These are phyloP conservation scores for Sapayoa aenigma DNA, from an alignment of 2,113 vertebrate species.

Conservation along the genomic window DNA sequence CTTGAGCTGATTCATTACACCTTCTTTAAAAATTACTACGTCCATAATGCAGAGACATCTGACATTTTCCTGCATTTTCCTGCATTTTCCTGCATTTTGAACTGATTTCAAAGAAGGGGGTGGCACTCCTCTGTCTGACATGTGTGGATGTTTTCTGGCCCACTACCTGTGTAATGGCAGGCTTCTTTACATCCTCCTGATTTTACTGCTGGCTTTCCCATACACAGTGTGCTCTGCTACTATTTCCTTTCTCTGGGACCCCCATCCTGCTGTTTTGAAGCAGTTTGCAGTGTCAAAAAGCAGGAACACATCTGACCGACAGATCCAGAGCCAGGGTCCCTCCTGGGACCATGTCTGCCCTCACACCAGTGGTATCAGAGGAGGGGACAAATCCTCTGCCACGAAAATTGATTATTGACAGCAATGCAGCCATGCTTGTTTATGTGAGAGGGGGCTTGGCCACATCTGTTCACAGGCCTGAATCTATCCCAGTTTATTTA, in stretches of 20 bases:
- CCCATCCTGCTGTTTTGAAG: not conserved
- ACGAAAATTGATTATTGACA: not conserved
- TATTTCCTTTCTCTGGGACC: not conserved
- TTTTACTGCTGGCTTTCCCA: not conserved
- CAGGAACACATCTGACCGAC: not conserved
- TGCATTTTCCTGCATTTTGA: not conserved
- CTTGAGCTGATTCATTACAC: not conserved
- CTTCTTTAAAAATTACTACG: not conserved
- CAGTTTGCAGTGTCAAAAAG: not conserved
- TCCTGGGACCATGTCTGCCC: not conserved
- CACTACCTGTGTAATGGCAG: not conserved
- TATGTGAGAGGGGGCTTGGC: not conserved
- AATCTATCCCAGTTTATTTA: not conserved
- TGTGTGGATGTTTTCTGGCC: not conserved
- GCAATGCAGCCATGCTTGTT: accelerated
- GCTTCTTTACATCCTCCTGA: not conserved
- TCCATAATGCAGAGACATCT: not conserved
- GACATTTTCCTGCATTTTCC: slow-evolving; percentile 19
- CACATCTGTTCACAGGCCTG: not conserved
- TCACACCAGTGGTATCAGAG: not conserved
- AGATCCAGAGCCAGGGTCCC: not conserved
- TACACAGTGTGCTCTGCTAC: not conserved
- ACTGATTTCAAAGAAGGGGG: not conserved
- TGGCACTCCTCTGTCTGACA: not conserved
- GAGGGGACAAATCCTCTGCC: not conserved